A percentile compares a stretch with the other conserved stretches of the same genome.
These are phyloP conservation scores for Aleiodes testaceus DNA, from an alignment of 2,888 invertebrate genomes.

Conservation along the genomic window DNA sequence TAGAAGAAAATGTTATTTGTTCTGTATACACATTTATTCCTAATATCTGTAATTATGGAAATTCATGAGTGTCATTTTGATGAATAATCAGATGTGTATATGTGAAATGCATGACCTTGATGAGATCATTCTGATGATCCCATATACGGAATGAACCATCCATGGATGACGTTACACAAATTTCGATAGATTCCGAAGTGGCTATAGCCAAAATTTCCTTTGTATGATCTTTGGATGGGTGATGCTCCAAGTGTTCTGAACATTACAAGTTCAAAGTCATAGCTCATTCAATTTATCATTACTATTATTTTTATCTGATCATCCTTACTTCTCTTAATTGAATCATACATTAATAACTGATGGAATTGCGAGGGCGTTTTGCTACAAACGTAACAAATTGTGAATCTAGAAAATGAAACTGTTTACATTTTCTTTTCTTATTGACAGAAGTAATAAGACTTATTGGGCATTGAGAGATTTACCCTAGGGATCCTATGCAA, in stretches of 20 bases:
- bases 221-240: conserved; percentile 54
- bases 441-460: not conserved
- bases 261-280: not conserved
- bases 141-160: conserved; percentile 59
- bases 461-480: conserved; percentile 2
- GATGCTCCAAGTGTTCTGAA: conserved; percentile 55
- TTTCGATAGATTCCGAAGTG: conserved; percentile 51
- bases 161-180: conserved; percentile 58
- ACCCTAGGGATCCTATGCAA: conserved; percentile 54
- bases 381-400: conserved; percentile 54
- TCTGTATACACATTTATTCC: conserved; percentile 53
- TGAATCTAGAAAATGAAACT: conserved; percentile 43
- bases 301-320: too few species aligned
- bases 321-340: conserved; percentile 50
- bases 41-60: conserved; percentile 49
- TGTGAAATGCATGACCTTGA: conserved; percentile 47
- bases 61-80: not conserved
- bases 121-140: conserved; percentile 55
- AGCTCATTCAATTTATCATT: not conserved
- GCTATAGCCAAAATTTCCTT: conserved; percentile 51
- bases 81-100: not conserved
- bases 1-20: conserved; percentile 54
- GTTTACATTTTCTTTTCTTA: not conserved
- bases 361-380: conserved; percentile 44
- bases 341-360: conserved; percentile 57